A percentile compares a stretch with the other conserved stretches of the same genome.
phyloP scores from a whole-genome alignment of 2,113 vertebrate genomes.

The Arvicanthis niloticus region DNA sequence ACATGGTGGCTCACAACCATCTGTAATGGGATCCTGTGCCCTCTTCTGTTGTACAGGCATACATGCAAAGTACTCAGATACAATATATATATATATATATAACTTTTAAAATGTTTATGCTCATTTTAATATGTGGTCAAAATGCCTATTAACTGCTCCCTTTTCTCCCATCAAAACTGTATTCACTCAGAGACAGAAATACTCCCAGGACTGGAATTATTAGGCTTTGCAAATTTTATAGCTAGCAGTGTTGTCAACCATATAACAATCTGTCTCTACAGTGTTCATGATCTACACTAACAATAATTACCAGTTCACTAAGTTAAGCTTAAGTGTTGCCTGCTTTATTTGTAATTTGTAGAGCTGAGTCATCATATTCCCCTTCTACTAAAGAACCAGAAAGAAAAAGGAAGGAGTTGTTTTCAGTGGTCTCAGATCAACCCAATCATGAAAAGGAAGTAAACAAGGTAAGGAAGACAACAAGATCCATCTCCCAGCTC shows the following conservation, averaged over 20 bases:
- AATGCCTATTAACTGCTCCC: constrained; percentile 43
- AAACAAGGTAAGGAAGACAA: constrained; percentile 82
- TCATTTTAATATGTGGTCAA: constrained; percentile 56
- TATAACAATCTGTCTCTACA: not conserved
- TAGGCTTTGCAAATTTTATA: constrained; percentile 41
- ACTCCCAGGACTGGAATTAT: constrained; percentile 41
- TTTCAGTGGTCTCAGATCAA: constrained; percentile 69
- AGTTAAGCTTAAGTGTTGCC: constrained; percentile 39
- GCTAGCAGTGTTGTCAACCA: constrained; percentile 44
- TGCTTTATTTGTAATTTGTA: constrained; percentile 79
- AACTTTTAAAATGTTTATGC: not conserved
- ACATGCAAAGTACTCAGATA: not conserved
- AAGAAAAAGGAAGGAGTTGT: constrained; percentile 80
- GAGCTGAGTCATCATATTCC: constrained; percentile 72
- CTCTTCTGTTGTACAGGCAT: not conserved
- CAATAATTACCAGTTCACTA: constrained; percentile 25
- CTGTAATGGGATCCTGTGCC: no score
- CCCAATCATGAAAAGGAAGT: constrained; percentile 77
- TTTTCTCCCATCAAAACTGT: constrained; percentile 35
- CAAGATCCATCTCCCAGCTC: not conserved
- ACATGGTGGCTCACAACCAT: no score
- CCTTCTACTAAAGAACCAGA: constrained; percentile 80
- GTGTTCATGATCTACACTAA: not conserved
- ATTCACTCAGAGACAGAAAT: constrained; percentile 38
- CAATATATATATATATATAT: not conserved